Evolutionary conservation across 1,140 invertebrate genomes (phyloP).

Genomic region (Goniozus legneri): DNA sequence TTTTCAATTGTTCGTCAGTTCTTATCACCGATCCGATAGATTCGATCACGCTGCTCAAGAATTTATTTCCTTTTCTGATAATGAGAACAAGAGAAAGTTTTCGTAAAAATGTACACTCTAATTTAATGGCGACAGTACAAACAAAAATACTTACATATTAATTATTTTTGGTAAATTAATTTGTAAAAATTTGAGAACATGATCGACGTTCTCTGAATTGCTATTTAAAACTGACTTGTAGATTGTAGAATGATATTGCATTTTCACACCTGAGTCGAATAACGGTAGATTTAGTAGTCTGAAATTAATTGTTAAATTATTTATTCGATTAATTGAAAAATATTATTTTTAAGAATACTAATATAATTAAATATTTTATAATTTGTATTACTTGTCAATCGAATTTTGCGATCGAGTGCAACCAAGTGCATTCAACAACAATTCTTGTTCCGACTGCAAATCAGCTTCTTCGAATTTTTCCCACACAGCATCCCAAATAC

Average conservation of each 20-base stretch:
- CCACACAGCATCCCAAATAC: conserved; percentile 27
- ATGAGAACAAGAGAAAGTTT: neutral
- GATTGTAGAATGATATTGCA: no score
- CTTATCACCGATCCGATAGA: conserved; percentile 23
- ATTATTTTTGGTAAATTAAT: conserved; percentile 24
- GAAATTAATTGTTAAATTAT: no score
- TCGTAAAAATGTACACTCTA: no score
- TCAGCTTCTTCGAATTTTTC: conserved; percentile 19
- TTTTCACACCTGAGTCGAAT: no score
- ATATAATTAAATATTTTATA: no score
- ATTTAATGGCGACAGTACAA: neutral
- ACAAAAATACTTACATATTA: conserved; percentile 16
- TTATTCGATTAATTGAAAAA: no score
- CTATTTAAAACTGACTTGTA: conserved; percentile 25
- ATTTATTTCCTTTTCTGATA: conserved; percentile 20
- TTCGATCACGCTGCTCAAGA: conserved; percentile 24
- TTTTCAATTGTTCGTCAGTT: conserved; percentile 15
- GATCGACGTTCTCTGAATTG: conserved; percentile 17
- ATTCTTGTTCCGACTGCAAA: conserved; percentile 32
- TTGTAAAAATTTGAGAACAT: conserved; percentile 22
- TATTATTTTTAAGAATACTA: no score
- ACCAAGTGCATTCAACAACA: conserved; percentile 29
- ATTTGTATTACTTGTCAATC: conserved; percentile 37
- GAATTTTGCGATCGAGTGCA: conserved; percentile 22
- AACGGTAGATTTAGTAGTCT: no score